These are phyloP conservation scores for Chymomyza procnemis DNA, from an alignment of 2,888 invertebrate species.

Conservation along the genomic window DNA sequence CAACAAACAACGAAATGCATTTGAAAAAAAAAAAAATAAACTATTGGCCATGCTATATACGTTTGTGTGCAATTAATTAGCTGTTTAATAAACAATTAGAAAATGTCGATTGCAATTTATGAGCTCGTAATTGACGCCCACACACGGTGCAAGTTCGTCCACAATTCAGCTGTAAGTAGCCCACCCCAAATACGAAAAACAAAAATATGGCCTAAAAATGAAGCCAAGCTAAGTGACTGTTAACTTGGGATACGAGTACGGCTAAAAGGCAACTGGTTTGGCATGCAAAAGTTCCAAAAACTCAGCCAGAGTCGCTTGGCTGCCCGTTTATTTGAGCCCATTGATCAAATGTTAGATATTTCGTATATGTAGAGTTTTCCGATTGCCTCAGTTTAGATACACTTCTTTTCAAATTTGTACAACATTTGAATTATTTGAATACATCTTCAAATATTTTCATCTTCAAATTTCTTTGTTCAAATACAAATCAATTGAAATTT, in stretches of 20 bases:
- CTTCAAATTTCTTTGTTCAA: too few relatives aligned
- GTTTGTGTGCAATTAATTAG: conserved; percentile 39
- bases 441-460: too few relatives aligned
- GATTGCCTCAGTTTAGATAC: not conserved
- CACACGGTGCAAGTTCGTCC: conserved; percentile 10
- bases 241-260: not conserved
- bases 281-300: conserved; percentile 27
- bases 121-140: conserved; percentile 46
- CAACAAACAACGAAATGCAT: conserved; percentile 23
- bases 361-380: not conserved
- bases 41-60: conserved; percentile 28
- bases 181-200: not conserved
- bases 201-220: not conserved
- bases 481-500: too few relatives aligned
- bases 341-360: conserved; percentile 40
- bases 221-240: not conserved
- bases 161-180: not conserved
- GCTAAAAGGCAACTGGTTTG: conserved; percentile 30
- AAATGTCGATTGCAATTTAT: conserved; percentile 38
- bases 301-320: not conserved
- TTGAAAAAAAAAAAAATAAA: conserved; percentile 45
- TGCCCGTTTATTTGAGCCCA: not conserved
- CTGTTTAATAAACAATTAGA: conserved; percentile 58
- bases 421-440: too few relatives aligned
- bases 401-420: too few relatives aligned